phyloP scores from a whole-genome alignment of 1,140 invertebrate genomes.

The Drosophila ficusphila region DNA sequence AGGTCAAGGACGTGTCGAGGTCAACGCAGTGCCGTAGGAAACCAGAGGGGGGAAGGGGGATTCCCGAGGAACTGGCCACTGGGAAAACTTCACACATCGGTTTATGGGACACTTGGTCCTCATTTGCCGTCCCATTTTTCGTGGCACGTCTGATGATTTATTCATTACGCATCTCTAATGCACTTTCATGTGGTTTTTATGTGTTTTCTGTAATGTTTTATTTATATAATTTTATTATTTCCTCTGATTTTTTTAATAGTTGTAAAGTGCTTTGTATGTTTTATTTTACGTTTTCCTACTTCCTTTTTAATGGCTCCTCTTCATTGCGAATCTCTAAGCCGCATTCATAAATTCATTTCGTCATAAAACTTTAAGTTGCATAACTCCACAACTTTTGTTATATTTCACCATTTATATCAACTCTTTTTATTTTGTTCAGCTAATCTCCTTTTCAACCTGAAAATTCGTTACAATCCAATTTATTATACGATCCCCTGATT shows the following conservation, averaged over 20 bases:
- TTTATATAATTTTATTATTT: neutral
- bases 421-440: too few species aligned
- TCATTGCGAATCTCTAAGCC: too few species aligned
- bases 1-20: constrained; percentile 51
- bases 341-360: too few species aligned
- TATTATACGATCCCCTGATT: neutral
- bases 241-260: too few species aligned
- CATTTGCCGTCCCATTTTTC: constrained; percentile 27
- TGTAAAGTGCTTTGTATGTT: too few species aligned
- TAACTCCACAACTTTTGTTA: too few species aligned
- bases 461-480: too few species aligned
- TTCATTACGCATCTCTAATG: constrained; percentile 17
- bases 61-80: neutral
- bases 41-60: neutral
- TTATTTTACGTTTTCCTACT: too few species aligned
- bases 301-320: too few species aligned
- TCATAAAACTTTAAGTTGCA: too few species aligned
- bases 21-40: neutral
- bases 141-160: constrained; percentile 20
- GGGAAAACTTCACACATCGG: constrained; percentile 19
- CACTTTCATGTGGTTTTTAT: neutral
- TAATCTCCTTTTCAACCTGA: too few species aligned
- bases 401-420: too few species aligned
- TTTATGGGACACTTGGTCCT: constrained; percentile 36
- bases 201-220: neutral